phyloP scores from a whole-genome alignment of 2,888 invertebrate species.

The Brenthis hecate region DNA sequence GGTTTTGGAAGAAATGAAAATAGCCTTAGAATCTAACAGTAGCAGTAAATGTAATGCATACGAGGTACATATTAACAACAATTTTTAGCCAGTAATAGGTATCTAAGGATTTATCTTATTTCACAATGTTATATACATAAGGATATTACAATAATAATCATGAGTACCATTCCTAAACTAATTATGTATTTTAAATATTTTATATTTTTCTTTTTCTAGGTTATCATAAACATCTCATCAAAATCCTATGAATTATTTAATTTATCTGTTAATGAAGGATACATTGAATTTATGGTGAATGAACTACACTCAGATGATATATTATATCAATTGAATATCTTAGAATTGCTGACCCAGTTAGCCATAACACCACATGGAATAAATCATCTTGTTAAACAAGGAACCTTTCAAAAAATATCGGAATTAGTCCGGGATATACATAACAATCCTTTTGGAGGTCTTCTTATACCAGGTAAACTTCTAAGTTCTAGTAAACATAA shows the following conservation, averaged over 20 bases:
- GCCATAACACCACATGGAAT: slow-evolving; percentile 88
- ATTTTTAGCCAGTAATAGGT: too few species aligned
- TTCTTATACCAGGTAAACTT: slow-evolving; percentile 86
- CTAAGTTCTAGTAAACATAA: too few species aligned
- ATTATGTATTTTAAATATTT: not conserved
- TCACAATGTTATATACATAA: not conserved
- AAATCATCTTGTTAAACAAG: slow-evolving; percentile 86
- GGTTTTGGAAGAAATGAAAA: slow-evolving; percentile 80
- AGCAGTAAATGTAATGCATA: slow-evolving; percentile 86
- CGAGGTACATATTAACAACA: slow-evolving; percentile 72
- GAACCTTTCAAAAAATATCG: slow-evolving; percentile 84
- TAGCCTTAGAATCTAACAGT: slow-evolving; percentile 81
- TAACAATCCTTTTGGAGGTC: slow-evolving; percentile 83
- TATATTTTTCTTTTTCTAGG: slow-evolving; percentile 60
- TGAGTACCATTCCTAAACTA: not conserved
- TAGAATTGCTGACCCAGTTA: slow-evolving; percentile 89
- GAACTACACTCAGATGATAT: slow-evolving; percentile 88
- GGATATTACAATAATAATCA: not conserved
- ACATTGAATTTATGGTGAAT: slow-evolving; percentile 85
- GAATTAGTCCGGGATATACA: slow-evolving; percentile 82
- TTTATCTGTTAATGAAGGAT: slow-evolving; percentile 82
- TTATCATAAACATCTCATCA: slow-evolving; percentile 84
- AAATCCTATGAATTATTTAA: slow-evolving; percentile 83
- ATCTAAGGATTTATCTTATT: too few species aligned
- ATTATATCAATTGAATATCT: slow-evolving; percentile 89